Evolutionary conservation across 2,113 vertebrate species (phyloP), one percentile per base, ranked within the genome.

Genomic region (Excalfactoria chinensis): DNA sequence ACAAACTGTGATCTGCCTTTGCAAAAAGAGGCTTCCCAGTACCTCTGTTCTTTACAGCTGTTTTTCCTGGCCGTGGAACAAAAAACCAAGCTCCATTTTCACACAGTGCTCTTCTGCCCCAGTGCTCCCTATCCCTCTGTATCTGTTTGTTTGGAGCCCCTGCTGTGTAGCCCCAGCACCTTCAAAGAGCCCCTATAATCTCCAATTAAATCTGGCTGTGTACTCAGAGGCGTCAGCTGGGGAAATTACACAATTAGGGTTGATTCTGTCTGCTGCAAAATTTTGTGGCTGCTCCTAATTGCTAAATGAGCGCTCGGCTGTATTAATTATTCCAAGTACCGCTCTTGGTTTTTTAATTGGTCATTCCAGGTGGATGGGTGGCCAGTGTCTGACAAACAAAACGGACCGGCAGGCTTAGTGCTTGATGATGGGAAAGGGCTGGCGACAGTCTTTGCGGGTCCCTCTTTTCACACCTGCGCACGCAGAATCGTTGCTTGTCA

Each of bases 131-230:
- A 68, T 83, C 60, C 79, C 62, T 89, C 91, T 58, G 79, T 94
- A 69, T 96, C 93, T 96, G 93, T 96, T 96, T 97, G 88, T 91
- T 96, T 94, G 79, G 88, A 86, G 90, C 89, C 93, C 95, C 96
- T 0, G 10, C 92, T 90, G 95, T 0, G 73, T 67, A 64, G 76
- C 88, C 93, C 83, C 92, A 91, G 90, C 80, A 90, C 92, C 95
- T 96, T 97, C 95, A 96, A 96, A 97, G 95, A 95, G 85, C 84
- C 85, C 89, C 89, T 90, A 80, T 96, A 96, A 96, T 96, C 95
- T 97, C 96, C 92, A 96, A 92, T 97, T 96, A 97, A 96, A 96
- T 95, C 97, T 96, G 96, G 55, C 97, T 88, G 89, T 96, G 95
- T 96, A 84, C 79, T 96, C 3, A 0, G 94, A 90, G 93, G 94